phyloP scores from a whole-genome alignment of 1,140 invertebrate species.

The Nilaparvata lugens region DNA sequence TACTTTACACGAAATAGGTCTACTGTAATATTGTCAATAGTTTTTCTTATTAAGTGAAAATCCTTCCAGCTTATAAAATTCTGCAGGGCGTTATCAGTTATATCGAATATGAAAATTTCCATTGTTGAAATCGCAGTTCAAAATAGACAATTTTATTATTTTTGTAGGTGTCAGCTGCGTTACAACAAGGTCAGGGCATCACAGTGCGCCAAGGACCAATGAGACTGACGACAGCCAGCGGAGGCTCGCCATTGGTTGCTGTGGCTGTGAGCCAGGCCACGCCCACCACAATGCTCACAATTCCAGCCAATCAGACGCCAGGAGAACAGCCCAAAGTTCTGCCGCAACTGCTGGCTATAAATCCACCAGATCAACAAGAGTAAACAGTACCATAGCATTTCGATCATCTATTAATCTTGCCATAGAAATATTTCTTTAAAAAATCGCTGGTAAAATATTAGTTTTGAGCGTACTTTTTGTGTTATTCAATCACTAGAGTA shows the following conservation, averaged over 20 bases:
- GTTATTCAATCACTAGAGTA: too few relatives aligned
- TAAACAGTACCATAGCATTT: not conserved
- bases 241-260: conserved; percentile 24
- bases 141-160: not conserved
- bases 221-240: conserved; percentile 23
- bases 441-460: too few relatives aligned
- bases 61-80: conserved; percentile 7
- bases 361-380: not conserved
- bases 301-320: conserved; percentile 9
- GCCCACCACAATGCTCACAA: conserved; percentile 20
- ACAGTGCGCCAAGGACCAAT: conserved; percentile 24
- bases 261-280: conserved; percentile 26
- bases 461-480: too few relatives aligned
- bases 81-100: not conserved
- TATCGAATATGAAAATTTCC: not conserved
- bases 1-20: too few relatives aligned
- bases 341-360: not conserved
- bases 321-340: not conserved
- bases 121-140: not conserved
- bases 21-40: too few relatives aligned
- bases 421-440: too few relatives aligned
- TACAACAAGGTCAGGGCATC: conserved; percentile 28
- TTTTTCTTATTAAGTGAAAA: too few relatives aligned
- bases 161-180: conserved; percentile 27
- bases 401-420: too few relatives aligned